These are phyloP conservation scores for Limnephilus lunatus DNA, from an alignment of 2,888 invertebrate species.

Conservation along the genomic window DNA sequence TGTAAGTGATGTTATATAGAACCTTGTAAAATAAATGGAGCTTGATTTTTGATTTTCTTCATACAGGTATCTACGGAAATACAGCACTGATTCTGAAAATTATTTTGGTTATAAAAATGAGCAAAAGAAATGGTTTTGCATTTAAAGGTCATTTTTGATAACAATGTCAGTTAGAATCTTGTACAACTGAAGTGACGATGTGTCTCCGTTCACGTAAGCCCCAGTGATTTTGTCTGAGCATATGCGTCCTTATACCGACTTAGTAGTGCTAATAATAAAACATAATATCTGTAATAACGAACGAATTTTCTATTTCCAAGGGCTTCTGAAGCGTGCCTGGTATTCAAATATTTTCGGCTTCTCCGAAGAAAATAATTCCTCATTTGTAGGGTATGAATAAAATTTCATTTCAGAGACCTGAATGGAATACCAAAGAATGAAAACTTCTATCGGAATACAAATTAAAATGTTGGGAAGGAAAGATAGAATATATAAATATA, in stretches of 20 bases:
- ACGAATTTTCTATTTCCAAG: not conserved
- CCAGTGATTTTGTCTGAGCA: no score
- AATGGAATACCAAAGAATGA: not conserved
- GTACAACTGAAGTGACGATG: no score
- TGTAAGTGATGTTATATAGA: no score
- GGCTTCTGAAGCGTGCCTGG: not conserved
- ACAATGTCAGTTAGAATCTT: no score
- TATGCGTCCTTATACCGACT: not conserved
- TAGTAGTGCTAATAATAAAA: not conserved
- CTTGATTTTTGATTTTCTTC: no score
- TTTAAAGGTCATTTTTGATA: no score
- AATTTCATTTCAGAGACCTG: constrained; percentile 5
- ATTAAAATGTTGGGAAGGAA: not conserved
- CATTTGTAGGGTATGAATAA: constrained; percentile 13
- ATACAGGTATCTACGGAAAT: no score
- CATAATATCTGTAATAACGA: not conserved
- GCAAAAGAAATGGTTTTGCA: no score
- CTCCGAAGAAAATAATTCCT: not conserved
- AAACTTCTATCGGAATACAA: not conserved
- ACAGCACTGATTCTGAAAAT: no score
- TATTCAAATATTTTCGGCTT: constrained; percentile 3
- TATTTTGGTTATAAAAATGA: no score
- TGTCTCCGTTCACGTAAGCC: no score
- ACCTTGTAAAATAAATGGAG: no score
- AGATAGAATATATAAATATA: not conserved